Evolutionary conservation across 1,140 invertebrate species (phyloP).

Genomic region (Brachionus manjavacas): DNA sequence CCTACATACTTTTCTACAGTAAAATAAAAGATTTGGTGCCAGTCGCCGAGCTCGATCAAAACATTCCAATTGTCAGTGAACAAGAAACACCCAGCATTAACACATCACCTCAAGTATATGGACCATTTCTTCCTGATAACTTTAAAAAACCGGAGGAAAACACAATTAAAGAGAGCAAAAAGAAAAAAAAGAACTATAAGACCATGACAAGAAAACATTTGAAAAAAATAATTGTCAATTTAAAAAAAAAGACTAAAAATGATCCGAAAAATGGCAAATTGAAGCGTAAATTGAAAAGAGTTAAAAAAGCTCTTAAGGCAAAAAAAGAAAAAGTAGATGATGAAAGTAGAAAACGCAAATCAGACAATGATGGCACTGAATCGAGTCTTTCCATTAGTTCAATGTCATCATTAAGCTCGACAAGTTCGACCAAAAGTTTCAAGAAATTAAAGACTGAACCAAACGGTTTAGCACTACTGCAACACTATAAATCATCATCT

Average conservation of each 20-base stretch:
- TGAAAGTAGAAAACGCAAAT: background rate
- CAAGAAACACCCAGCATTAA: background rate
- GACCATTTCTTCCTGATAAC: background rate
- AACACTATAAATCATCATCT: constrained; percentile 9
- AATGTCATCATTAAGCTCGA: background rate
- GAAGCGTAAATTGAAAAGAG: constrained; percentile 17
- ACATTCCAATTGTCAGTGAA: background rate
- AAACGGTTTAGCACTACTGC: background rate
- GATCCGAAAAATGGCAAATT: background rate
- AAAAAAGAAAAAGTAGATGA: background rate
- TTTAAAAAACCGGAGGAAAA: background rate
- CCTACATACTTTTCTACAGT: constrained; percentile 41
- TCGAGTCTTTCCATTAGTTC: background rate
- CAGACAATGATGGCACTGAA: background rate
- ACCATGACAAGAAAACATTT: background rate
- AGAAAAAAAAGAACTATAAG: background rate
- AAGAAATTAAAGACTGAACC: constrained; percentile 23
- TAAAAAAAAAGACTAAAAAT: background rate
- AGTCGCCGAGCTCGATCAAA: background rate
- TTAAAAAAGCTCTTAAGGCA: background rate
- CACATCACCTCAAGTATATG: background rate
- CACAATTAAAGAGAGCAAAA: background rate
- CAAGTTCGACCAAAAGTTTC: background rate
- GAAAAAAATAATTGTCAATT: background rate
- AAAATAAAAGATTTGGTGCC: background rate